Evolutionary conservation across 2,113 vertebrate genomes (phyloP), one percentile per base, ranked within the genome.

Genomic region (Indicator indicator): DNA sequence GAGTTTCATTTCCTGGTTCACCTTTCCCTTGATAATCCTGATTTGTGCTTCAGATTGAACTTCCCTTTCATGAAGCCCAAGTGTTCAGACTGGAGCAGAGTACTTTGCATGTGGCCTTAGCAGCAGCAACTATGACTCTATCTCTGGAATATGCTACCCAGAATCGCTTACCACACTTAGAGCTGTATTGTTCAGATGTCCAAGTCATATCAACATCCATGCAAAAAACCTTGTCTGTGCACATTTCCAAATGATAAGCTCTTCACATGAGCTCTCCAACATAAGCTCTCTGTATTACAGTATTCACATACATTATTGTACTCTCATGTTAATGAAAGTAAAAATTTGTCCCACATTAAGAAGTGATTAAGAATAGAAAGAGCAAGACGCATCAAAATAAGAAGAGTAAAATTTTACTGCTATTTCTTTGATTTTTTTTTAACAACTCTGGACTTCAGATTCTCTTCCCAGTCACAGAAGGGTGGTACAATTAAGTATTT

Each of bases 201-300:
- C 42, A 36, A 23, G 17, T 18, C 78, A 24, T 1, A 16, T 5
- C 3, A 1, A n/a, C 12, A 33, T 8, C 20, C 23, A 4, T 3
- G 12, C 5, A 54, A 81, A 65, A 27, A 69, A 27, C 44, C 36
- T 7, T 32, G 12, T 5, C 69, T 9, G 2, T 28, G 42, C 30
- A 59, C 0, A 0, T 26, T 82, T 54, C 28, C 50, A 78, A 64
- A 28, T 1, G 3, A 68, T 0, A 33, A 17, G 7, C 38, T 60
- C 70, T 19, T 40, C 50, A 30, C 15, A 11, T 0, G 1, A 64
- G 44, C 62, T 75, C 27, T 42, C 28, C 32, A 17, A 28, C 17
- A 6, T 1, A 12, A 67, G 40, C 73, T 83, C 26, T 44, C 32
- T 28, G 24, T 0, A 0, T 28, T n/a, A 56, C 14, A 77, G 27